Evolutionary conservation across 2,888 invertebrate genomes (phyloP), one percentile per base, ranked within the genome.

Genomic region (Eristalis arbustorum): DNA sequence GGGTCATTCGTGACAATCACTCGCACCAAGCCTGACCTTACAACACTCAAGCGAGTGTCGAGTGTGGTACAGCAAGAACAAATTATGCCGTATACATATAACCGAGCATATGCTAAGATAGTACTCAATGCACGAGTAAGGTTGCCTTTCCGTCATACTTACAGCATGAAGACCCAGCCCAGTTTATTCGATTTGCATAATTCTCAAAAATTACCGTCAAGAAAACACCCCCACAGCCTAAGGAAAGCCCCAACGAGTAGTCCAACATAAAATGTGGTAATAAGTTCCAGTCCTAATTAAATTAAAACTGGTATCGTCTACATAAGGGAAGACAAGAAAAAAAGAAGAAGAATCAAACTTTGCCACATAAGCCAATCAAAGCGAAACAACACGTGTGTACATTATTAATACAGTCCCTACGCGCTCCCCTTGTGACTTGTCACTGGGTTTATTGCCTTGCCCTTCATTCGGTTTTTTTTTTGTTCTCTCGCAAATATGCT

Each of bases 301-400:
- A 49, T 49, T 49, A 49, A 49, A 18, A 49, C 3, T 8, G 49
- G 8, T 8, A 49, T 49, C 18, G 49, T 49, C 49, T 49, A 18
- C 49, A 49, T 49, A 59, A 23, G 11, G 18, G 49, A 25, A 69
- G 40, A 31, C 31, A 31, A 8, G 1, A 31, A 10, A 10, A 31
- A 13, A 57, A 14, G 5, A n/a, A 49, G 59, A 8, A 22, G 5
- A 59, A 69, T 59, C 23, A 59, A 49, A 18, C 37, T 37, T 22
- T 3, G 10, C 23, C 10, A 37, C 56, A 25, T 8, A 71, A 64
- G 28, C 57, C 77, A 64, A 37, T 77, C 63, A 69, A 31, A 18
- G 57, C 56, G 64, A 37, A 71, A 57, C 56, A 57, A 18, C 68
- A 59, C 31, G 71, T 66, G 22, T 72, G 42, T 66, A 71, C 23